Percentiles rank a stretch among this genome's conserved stretches.
Conservation (phyloP, 2,113 vertebrate genomes). For the Aviceda subcristata region DNA sequence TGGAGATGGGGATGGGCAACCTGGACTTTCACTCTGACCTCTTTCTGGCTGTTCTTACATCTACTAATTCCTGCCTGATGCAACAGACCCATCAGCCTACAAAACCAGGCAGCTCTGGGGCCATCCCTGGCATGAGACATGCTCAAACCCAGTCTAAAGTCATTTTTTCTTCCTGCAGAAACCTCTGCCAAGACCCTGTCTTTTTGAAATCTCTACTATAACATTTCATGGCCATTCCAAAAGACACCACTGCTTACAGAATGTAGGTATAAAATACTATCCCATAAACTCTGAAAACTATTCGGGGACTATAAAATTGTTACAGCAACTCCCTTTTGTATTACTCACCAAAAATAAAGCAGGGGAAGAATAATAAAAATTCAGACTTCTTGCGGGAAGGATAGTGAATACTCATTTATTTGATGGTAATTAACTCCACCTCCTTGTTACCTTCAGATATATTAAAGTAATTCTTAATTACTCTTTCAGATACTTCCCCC, state of each 20-base stretch:
- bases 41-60: background rate
- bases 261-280: constrained; percentile 18
- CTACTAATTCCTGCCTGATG: background rate
- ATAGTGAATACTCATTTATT: background rate
- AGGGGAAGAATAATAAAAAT: background rate
- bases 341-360: background rate
- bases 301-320: constrained; percentile 3
- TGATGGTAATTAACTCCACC: background rate
- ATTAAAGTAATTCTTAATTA: background rate
- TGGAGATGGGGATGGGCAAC: background rate
- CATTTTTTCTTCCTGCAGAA: background rate
- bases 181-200: background rate
- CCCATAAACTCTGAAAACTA: constrained; percentile 43
- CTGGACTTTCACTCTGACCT: background rate
- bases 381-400: background rate
- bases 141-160: background rate
- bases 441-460: background rate
- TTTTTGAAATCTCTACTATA: background rate
- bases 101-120: background rate
- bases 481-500: too few species aligned
- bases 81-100: background rate
- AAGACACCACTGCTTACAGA: constrained; percentile 15
- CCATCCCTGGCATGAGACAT: background rate
- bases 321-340: background rate
- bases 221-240: background rate